A percentile compares a stretch with the other conserved stretches of the same genome.
Conservation (phyloP, 2,888 invertebrate species). For the Achlya flavicornis region DNA sequence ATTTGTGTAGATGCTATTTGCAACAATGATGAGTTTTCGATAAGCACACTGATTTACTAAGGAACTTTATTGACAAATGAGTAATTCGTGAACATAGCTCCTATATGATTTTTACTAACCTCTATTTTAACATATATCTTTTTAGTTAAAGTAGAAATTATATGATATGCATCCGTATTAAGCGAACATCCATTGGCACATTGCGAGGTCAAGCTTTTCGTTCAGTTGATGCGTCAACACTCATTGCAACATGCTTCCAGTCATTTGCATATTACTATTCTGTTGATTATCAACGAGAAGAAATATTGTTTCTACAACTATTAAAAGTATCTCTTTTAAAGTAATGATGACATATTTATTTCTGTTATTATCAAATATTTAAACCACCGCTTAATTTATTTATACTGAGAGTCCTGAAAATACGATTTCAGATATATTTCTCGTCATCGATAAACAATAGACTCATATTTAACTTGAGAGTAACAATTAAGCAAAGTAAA, state of each 20-base stretch:
- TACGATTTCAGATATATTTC: not conserved
- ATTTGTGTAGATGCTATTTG: not conserved
- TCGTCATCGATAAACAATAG: slow-evolving; percentile 4
- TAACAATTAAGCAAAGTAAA: not conserved
- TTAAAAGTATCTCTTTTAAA: not conserved
- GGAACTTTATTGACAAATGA: slow-evolving; percentile 7
- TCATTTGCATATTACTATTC: slow-evolving; percentile 25
- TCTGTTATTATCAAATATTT: too few species aligned
- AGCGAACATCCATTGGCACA: slow-evolving; percentile 60
- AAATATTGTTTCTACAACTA: slow-evolving; percentile 23
- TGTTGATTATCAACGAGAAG: slow-evolving; percentile 31
- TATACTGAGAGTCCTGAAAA: too few species aligned
- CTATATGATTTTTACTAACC: not conserved
- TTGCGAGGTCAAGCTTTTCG: slow-evolving; percentile 56
- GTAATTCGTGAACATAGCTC: slow-evolving; percentile 4
- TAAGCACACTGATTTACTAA: not conserved
- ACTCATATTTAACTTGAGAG: slow-evolving; percentile 2
- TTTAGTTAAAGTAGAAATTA: slow-evolving; percentile 4
- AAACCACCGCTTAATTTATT: too few species aligned
- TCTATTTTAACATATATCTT: not conserved
- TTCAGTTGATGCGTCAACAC: slow-evolving; percentile 45
- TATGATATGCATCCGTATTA: slow-evolving; percentile 17
- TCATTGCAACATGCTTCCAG: slow-evolving; percentile 57
- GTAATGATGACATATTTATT: not conserved
- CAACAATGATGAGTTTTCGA: not conserved